These are phyloP conservation scores for Gandaritis pyraliata DNA, from an alignment of 2,888 invertebrate species.

Conservation along the genomic window DNA sequence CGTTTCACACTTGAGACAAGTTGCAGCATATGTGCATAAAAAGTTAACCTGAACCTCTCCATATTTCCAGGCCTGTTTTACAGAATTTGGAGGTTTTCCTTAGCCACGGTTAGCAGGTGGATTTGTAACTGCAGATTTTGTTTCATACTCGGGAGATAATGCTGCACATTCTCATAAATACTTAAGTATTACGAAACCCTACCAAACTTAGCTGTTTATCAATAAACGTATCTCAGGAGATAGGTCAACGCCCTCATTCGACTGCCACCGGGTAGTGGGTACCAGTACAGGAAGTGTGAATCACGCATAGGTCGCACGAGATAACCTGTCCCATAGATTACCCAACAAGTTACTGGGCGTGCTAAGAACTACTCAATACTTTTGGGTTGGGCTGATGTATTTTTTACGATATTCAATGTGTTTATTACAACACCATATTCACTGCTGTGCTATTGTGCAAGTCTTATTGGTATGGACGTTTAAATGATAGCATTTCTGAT, in stretches of 20 bases:
- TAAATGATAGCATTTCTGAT: too few species aligned
- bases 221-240: conserved; percentile 18
- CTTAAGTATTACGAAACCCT: neutral
- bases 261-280: conserved; percentile 28
- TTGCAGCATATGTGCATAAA: too few species aligned
- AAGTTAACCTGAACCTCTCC: too few species aligned
- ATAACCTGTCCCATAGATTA: conserved; percentile 23
- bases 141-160: too few species aligned
- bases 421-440: conserved; percentile 3
- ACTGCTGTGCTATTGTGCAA: conserved; percentile 30
- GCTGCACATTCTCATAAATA: too few species aligned
- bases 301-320: conserved; percentile 22
- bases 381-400: neutral
- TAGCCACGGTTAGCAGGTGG: too few species aligned
- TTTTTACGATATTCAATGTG: neutral
- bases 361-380: too few species aligned
- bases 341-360: neutral
- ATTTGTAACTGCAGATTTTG: too few species aligned
- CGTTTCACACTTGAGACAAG: too few species aligned
- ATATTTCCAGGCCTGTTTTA: too few species aligned
- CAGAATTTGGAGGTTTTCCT: too few species aligned
- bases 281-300: conserved; percentile 38
- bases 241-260: conserved; percentile 36
- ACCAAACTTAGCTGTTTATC: neutral
- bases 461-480: conserved; percentile 5